These are phyloP conservation scores for Arrhopalites spinosus DNA, from an alignment of 2,888 invertebrate genomes.

Conservation along the genomic window DNA sequence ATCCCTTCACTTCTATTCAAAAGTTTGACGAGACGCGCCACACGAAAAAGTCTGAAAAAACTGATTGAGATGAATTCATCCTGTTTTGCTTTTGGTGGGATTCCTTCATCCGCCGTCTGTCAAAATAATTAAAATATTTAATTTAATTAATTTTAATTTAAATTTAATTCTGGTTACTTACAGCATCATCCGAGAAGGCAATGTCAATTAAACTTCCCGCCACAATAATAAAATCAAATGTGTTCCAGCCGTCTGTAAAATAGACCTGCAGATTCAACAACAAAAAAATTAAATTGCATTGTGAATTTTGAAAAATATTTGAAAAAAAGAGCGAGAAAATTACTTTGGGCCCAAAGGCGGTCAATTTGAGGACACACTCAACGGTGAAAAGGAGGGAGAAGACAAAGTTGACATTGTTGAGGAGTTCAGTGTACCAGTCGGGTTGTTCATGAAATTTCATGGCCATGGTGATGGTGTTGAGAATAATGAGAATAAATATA, in stretches of 20 bases:
- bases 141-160: neutral
- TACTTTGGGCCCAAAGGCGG: conserved; percentile 64
- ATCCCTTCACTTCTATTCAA: conserved; percentile 68
- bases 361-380: conserved; percentile 67
- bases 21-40: conserved; percentile 67
- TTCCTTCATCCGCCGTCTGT: neutral
- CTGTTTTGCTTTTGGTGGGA: neutral
- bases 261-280: conserved; percentile 55
- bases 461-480: conserved; percentile 66
- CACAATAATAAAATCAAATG: conserved; percentile 64
- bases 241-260: conserved; percentile 64
- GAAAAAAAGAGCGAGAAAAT: conserved; percentile 57
- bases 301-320: too few relatives aligned
- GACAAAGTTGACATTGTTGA: conserved; percentile 67
- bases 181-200: conserved; percentile 60
- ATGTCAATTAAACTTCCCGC: conserved; percentile 64
- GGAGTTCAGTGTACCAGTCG: conserved; percentile 60
- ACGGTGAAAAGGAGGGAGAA: conserved; percentile 68
- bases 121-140: neutral
- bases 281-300: too few relatives aligned
- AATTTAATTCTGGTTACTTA: too few relatives aligned
- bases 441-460: conserved; percentile 65
- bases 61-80: conserved; percentile 59
- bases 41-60: conserved; percentile 69
- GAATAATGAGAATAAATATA: conserved; percentile 67